Percentiles rank a stretch among this genome's conserved stretches.
These are phyloP conservation scores for Lochmaea capreae DNA, from an alignment of 2,888 invertebrate species.

Conservation along the genomic window DNA sequence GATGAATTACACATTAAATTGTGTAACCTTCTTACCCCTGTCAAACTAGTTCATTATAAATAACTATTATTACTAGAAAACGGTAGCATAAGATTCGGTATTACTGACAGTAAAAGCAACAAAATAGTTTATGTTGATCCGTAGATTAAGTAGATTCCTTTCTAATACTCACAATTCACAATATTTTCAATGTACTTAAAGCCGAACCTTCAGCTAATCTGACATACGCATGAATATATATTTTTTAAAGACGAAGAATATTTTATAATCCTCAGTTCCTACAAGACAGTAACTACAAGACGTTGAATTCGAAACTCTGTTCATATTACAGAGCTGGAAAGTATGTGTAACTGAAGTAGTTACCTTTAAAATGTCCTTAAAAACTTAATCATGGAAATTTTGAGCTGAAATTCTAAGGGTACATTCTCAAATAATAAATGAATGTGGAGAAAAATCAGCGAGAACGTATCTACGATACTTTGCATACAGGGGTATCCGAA, in stretches of 20 bases:
- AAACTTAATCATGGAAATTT: no score
- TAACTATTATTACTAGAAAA: background rate
- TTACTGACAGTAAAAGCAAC: background rate
- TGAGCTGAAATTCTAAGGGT: no score
- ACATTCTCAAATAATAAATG: no score
- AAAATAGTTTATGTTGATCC: background rate
- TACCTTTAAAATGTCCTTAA: background rate
- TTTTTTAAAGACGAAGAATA: background rate
- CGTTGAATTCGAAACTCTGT: no score
- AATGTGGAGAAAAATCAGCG: no score
- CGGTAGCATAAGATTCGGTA: background rate
- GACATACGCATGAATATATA: background rate
- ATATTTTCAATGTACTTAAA: background rate
- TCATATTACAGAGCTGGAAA: background rate
- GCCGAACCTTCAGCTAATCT: background rate
- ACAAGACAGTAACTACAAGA: background rate
- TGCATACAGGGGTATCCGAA: no score
- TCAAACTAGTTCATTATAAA: background rate
- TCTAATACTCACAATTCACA: background rate
- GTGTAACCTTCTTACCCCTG: no score
- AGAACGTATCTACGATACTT: no score
- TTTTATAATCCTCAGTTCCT: slow-evolving; percentile 5
- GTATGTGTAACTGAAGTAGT: background rate
- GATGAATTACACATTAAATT: no score
- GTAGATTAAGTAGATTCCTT: background rate